A percentile compares a stretch with the other conserved stretches of the same genome.
Evolutionary conservation across 2,113 vertebrate genomes (phyloP).

Genomic region (Emydura subglobosa): DNA sequence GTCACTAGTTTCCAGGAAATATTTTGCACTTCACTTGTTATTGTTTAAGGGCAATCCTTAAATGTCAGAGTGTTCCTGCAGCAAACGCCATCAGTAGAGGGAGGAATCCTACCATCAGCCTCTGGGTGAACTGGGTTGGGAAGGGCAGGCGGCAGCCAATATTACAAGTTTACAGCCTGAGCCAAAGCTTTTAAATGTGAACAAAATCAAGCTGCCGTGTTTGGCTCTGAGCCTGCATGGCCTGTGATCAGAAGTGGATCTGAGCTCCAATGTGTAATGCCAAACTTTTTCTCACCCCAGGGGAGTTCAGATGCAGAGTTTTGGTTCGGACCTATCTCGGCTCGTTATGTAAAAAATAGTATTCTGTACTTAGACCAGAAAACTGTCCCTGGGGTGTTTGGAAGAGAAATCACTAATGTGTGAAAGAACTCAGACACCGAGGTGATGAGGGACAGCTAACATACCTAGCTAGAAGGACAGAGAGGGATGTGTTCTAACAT

Average conservation of each 20-base stretch:
- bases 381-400: background rate
- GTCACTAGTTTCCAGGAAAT: background rate
- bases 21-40: background rate
- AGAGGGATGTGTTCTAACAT: background rate
- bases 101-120: background rate
- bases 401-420: background rate
- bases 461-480: background rate
- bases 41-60: background rate
- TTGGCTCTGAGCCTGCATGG: background rate
- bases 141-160: background rate
- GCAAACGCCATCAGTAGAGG: background rate
- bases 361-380: background rate
- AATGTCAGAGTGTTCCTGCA: background rate
- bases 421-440: background rate
- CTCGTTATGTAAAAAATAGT: accelerated
- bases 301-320: background rate
- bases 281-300: background rate
- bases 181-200: background rate
- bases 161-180: background rate
- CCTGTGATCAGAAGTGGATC: background rate
- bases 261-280: background rate
- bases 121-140: accelerated
- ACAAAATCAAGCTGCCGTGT: background rate
- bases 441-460: background rate
- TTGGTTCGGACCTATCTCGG: background rate